Conservation (phyloP, 2,888 invertebrate genomes). For the Nipponacmea schrenckii region DNA sequence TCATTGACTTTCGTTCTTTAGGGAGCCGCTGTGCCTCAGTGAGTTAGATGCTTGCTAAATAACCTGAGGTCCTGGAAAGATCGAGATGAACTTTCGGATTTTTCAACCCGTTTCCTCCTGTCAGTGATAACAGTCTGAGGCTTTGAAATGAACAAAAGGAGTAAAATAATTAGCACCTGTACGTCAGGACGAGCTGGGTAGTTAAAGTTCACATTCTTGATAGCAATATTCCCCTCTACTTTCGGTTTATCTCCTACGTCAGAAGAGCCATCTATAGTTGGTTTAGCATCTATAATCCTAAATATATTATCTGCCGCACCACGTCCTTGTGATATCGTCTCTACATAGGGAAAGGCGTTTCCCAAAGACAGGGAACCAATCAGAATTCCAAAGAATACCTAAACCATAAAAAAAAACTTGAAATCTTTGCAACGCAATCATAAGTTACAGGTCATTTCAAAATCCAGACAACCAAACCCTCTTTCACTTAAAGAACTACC, state of each 20-base stretch:
- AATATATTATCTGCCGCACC: conserved; percentile 77
- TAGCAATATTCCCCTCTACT: conserved; percentile 66
- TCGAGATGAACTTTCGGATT: too few relatives aligned
- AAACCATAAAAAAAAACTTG: conserved; percentile 17
- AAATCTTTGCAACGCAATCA: neutral
- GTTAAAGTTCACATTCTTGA: conserved; percentile 65
- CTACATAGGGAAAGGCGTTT: conserved; percentile 83
- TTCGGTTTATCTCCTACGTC: conserved; percentile 65
- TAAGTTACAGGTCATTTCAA: too few relatives aligned
- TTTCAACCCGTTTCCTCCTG: too few relatives aligned
- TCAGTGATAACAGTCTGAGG: too few relatives aligned
- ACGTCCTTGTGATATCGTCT: conserved; percentile 81
- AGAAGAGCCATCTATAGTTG: conserved; percentile 69
- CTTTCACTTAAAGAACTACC: too few relatives aligned
- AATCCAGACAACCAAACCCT: too few relatives aligned
- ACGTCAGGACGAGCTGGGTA: conserved; percentile 69
- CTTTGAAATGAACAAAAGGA: too few relatives aligned
- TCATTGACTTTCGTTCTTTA: too few relatives aligned
- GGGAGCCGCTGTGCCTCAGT: too few relatives aligned
- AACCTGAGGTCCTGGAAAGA: too few relatives aligned
- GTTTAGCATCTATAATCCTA: conserved; percentile 69
- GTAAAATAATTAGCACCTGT: conserved; percentile 39
- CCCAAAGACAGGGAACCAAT: conserved; percentile 73
- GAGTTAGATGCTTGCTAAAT: too few relatives aligned
- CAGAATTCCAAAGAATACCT: conserved; percentile 69